Percentiles rank a stretch among this genome's conserved stretches.
These are phyloP conservation scores for Eubasilissa splendida DNA, from an alignment of 2,888 invertebrate genomes.

Conservation along the genomic window DNA sequence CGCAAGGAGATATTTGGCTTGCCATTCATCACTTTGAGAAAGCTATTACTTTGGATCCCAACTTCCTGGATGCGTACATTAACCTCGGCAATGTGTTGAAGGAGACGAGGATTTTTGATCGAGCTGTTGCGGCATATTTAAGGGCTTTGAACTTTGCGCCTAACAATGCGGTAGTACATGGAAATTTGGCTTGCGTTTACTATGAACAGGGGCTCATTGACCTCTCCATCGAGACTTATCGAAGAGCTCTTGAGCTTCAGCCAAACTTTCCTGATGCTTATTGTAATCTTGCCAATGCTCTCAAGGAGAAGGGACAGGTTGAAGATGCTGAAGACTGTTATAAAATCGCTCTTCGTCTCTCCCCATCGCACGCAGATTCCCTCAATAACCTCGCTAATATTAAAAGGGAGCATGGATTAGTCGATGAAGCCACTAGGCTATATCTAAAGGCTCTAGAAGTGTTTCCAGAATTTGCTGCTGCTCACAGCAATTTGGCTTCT, in stretches of 20 bases:
- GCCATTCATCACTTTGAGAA: constrained; percentile 99
- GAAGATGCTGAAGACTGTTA: constrained; percentile 97
- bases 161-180: constrained; percentile 97
- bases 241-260: constrained; percentile 96
- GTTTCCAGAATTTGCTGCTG: constrained; percentile 99
- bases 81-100: constrained; percentile 99
- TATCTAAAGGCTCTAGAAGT: constrained; percentile 93
- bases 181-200: constrained; percentile 98
- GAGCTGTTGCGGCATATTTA: constrained; percentile 98
- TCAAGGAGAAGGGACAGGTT: constrained; percentile 98
- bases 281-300: constrained; percentile 98
- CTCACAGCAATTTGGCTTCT: constrained; percentile 98
- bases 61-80: constrained; percentile 99
- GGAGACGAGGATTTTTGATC: constrained; percentile 99
- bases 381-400: constrained; percentile 99
- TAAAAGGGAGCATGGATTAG: constrained; percentile 97
- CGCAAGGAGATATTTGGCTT: constrained; percentile 99
- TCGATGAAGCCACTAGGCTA: constrained; percentile 95
- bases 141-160: constrained; percentile 95
- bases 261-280: constrained; percentile 99
- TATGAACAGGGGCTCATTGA: constrained; percentile 99
- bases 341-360: constrained; percentile 93
- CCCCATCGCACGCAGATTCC: constrained; percentile 98
- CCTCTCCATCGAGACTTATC: constrained; percentile 98
- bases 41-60: constrained; percentile 98